Evolutionary conservation across 2,113 vertebrate species (phyloP).

Genomic region (Dasypus novemcinctus): DNA sequence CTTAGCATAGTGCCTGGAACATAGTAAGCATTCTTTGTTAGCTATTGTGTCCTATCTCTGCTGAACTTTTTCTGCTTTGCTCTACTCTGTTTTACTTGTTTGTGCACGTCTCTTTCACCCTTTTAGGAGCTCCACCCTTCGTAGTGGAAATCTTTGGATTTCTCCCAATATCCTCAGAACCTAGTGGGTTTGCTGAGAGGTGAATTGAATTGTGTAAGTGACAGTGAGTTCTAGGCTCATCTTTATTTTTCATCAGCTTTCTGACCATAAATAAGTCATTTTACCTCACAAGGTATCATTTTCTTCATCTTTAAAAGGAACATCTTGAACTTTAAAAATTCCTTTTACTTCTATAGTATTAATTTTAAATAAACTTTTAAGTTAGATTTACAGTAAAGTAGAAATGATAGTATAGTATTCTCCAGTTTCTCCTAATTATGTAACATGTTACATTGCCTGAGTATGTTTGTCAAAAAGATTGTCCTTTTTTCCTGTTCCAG

Average conservation of each 20-base stretch:
- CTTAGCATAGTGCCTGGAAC: background rate
- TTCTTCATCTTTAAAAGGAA: background rate
- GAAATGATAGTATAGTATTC: background rate
- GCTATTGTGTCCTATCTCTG: background rate
- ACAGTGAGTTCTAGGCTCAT: background rate
- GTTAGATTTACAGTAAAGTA: background rate
- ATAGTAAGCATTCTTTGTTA: background rate
- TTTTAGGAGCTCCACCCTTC: background rate
- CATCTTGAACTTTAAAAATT: background rate
- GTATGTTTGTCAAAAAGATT: background rate
- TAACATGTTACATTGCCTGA: background rate
- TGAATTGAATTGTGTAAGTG: background rate
- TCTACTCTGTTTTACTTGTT: background rate
- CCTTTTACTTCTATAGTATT: background rate
- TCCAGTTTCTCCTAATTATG: background rate
- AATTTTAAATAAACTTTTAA: background rate
- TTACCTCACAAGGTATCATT: background rate
- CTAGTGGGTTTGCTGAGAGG: background rate
- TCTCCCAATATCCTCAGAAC: background rate
- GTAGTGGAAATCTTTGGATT: background rate
- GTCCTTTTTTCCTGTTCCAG: background rate
- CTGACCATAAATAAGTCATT: background rate
- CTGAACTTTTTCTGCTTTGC: background rate
- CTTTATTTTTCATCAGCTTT: background rate
- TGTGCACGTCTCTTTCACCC: background rate